A percentile compares a stretch with the other conserved stretches of the same genome.
phyloP scores from a whole-genome alignment of 2,797 vertebrate species.

The Fratercula arctica region DNA sequence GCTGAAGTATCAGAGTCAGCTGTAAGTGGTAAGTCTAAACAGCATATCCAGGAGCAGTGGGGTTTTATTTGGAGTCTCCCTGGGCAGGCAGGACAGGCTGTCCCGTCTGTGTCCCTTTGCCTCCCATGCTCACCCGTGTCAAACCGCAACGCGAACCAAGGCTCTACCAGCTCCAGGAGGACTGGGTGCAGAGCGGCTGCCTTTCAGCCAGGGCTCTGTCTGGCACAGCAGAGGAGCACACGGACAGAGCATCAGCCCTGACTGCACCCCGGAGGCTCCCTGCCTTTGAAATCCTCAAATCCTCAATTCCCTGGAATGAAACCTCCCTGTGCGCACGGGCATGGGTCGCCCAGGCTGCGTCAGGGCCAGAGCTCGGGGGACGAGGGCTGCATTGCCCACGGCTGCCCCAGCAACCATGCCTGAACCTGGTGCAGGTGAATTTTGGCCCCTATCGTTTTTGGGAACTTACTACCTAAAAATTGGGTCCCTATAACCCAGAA shows the following conservation, averaged over 20 bases:
- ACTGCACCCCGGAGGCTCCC: not conserved
- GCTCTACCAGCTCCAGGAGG: not conserved
- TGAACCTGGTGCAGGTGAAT: not conserved
- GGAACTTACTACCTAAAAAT: not conserved
- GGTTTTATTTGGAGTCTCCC: no score
- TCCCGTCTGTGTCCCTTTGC: fast-evolving
- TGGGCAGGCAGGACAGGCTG: not conserved
- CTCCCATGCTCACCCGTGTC: fast-evolving
- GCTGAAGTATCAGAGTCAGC: not conserved
- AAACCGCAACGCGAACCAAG: not conserved
- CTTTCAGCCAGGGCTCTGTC: not conserved
- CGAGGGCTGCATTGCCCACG: not conserved
- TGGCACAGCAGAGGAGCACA: not conserved
- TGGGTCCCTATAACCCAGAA: not conserved
- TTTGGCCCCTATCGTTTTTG: not conserved
- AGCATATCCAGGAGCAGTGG: not conserved
- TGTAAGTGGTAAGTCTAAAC: not conserved
- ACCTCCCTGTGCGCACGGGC: fast-evolving
- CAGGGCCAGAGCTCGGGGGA: not conserved
- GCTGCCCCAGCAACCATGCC: not conserved
- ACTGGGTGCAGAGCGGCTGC: not conserved
- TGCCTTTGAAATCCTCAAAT: not conserved
- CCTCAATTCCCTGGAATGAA: no score
- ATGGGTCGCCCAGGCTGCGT: not conserved
- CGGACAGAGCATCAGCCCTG: not conserved